phyloP scores from a whole-genome alignment of 64 coral and sea anemone genomes.

The Pocillopora damicornis region DNA sequence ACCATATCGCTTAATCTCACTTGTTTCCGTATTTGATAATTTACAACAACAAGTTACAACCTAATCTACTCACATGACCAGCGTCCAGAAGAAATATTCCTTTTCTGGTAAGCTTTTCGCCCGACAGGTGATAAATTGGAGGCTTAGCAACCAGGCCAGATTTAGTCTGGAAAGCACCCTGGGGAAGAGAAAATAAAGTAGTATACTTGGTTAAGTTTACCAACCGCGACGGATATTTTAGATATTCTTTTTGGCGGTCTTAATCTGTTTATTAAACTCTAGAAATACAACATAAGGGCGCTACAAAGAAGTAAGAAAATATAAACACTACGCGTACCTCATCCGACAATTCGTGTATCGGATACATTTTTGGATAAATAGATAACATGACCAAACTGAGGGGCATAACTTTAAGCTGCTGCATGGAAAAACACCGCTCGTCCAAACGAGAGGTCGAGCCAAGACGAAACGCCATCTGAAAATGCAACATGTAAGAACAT shows the following conservation, averaged over 20 bases:
- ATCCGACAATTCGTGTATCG: constrained; percentile 82
- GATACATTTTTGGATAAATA: constrained; percentile 85
- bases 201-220: not conserved
- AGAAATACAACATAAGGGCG: too few relatives aligned
- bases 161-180: constrained; percentile 84
- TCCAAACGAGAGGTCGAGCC: constrained; percentile 73
- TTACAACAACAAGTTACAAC: not conserved
- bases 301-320: too few relatives aligned
- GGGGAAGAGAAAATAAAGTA: not conserved
- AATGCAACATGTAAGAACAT: not conserved
- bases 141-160: constrained; percentile 78
- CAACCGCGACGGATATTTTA: too few relatives aligned
- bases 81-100: constrained; percentile 95
- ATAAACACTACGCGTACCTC: constrained; percentile 35
- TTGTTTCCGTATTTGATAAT: not conserved
- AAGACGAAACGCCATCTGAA: constrained; percentile 83
- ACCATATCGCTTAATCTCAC: not conserved
- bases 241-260: too few relatives aligned
- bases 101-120: constrained; percentile 78
- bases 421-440: constrained; percentile 88
- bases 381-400: constrained; percentile 73
- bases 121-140: constrained; percentile 73
- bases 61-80: constrained; percentile 66
- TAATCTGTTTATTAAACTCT: too few relatives aligned
- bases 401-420: constrained; percentile 94